These are phyloP conservation scores for Dasypogon diadema DNA, from an alignment of 2,888 invertebrate genomes.

Conservation along the genomic window DNA sequence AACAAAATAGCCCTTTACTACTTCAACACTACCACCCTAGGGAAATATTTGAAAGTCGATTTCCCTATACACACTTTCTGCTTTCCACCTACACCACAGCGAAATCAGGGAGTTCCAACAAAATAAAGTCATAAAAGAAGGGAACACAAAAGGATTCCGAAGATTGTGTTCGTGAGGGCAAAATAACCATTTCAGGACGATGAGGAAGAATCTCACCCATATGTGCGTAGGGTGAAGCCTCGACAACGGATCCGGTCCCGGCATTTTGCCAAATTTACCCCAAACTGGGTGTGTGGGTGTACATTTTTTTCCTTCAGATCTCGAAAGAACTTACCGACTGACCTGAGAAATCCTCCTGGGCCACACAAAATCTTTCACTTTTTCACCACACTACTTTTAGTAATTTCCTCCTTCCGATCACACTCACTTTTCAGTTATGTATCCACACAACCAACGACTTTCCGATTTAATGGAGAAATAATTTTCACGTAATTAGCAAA, in stretches of 20 bases:
- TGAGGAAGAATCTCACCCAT: constrained; percentile 20
- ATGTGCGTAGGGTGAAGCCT: constrained; percentile 13
- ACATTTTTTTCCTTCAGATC: background rate
- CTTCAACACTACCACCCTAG: constrained; percentile 10
- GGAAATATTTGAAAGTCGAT: background rate
- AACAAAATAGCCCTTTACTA: constrained; percentile 7
- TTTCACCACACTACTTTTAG: constrained; percentile 19
- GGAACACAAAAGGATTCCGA: constrained; percentile 5
- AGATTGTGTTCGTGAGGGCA: constrained; percentile 24
- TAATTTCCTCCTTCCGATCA: constrained; percentile 23
- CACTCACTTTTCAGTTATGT: constrained; percentile 20
- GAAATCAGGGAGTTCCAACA: background rate
- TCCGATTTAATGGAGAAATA: background rate
- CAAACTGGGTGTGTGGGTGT: constrained; percentile 18
- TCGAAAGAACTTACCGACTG: constrained; percentile 24
- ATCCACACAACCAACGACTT: background rate
- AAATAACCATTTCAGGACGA: constrained; percentile 25
- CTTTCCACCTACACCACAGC: constrained; percentile 25
- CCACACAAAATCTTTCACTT: background rate
- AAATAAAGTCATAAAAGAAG: background rate
- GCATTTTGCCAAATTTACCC: constrained; percentile 44
- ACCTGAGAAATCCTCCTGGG: background rate
- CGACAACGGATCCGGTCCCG: constrained; percentile 24
- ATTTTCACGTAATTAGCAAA: background rate
- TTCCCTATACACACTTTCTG: constrained; percentile 15